Evolutionary conservation across 2,888 invertebrate species (phyloP), one percentile per base, ranked within the genome.

Genomic region (Meiosimyza platycephala): DNA sequence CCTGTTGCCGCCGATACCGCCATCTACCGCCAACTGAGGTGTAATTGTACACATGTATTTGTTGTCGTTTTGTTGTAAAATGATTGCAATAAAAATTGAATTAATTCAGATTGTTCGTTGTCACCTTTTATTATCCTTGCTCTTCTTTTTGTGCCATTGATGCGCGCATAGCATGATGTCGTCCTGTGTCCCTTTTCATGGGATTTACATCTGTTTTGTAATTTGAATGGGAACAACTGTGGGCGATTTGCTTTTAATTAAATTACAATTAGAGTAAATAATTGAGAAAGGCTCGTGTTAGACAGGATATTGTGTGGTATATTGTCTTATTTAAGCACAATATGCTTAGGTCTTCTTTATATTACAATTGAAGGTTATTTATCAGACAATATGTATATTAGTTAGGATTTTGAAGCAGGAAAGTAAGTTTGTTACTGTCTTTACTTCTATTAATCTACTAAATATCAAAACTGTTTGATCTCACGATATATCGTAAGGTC

Each of bases 51-150:
- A 40, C 4, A 9, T 40, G 6, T 9, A 40, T 1, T 52, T 47
- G 62, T 47, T 40, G 60, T 57, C 28, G 12, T 18, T 13, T 60
- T 59, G 59, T 60, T 60, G 69, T 51, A 50, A 69, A 52, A 69
- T 76, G 47, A 76, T 78, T 76, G 76, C 75, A 72, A 77, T 73
- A 76, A 59, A 72, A 76, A 76, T 75, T 72, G 71, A 71, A 76
- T 74, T 74, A 74, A 28, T 40, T 13, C 62, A 64, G 50, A 59
- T 69, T 68, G 59, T 57, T 47, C 28, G 3, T 50, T n/a, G 50
- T 28, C 69, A 69, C 62, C 69, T 69, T 62, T 69, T 52, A 22
- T 50, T 33, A 48, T 68, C 54, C 12, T 15, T 22, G 60, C 60
- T 60, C 33, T 33, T 50, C 47, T 55, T 40, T 51, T 28, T 52